Base-by-base conservation (phyloP, 1,140 invertebrate genomes). In the Liolophura sinensis region DNA sequence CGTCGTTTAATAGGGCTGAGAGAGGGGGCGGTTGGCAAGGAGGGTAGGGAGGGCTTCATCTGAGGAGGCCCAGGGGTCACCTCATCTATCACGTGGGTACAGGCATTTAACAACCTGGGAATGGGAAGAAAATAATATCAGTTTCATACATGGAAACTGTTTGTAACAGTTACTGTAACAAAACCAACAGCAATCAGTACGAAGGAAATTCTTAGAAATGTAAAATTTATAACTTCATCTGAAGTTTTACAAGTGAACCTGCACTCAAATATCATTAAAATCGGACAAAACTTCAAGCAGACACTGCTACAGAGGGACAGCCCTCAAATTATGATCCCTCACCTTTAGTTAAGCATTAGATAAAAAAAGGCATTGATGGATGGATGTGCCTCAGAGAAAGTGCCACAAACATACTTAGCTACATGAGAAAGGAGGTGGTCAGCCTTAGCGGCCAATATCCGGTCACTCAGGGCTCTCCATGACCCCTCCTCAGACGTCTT, bases 21-120 rank as follows among this genome's bases (percentile, higher is more conserved):
- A 50, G 81, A 82, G n/a, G 85, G 76, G 40, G 83, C 79, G 69
- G 77, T 85, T 46, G 85, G 85, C 12, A 86, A 78, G 12, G 85
- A 85, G 14, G 85, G 85, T 25, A 86, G 74, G 16, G 83, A 72
- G 9, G 84, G 71, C 40, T 81, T 82, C 9, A 79, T 85, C 56
- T 89, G 87, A 52, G 88, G 85, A 0, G 89, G 82, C 50, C 87
- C 86, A 59, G 91, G 86, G 14, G 71, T 67, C 55, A 89, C 84
- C 62, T 93, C 91, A 72, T 93, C 91, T 56, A 93, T 88, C 54
- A 93, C 88, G 78, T 92, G 91, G 22, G 90, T 88, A 75, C 91
- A 89, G 54, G 92, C 89, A 77, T 92, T 92, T 25, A 93, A 75
- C 50, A 93, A 78, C 78, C 90, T 86, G 67, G 4, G 73, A 70